These are phyloP conservation scores for Agapornis roseicollis DNA, from an alignment of 2,113 vertebrate genomes.

Conservation along the genomic window DNA sequence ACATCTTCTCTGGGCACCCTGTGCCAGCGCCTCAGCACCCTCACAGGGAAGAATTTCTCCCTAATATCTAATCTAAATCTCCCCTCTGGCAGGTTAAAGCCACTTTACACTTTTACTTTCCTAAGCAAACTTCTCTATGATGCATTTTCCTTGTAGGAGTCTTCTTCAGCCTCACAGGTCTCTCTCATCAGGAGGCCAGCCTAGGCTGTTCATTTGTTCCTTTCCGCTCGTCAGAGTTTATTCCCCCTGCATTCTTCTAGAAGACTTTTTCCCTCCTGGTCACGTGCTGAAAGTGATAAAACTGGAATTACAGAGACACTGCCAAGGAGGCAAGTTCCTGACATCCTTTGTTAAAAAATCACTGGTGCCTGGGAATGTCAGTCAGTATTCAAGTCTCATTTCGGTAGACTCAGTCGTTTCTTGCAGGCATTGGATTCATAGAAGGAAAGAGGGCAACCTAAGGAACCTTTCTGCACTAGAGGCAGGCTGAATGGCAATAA, in stretches of 20 bases:
- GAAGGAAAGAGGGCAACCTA: not conserved
- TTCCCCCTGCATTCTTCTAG: not conserved
- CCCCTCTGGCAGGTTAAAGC: not conserved
- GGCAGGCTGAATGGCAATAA: not conserved
- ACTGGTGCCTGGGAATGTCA: not conserved
- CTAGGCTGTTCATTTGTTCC: not conserved
- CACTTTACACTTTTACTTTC: not conserved
- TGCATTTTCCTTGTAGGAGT: not conserved
- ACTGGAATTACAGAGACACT: not conserved
- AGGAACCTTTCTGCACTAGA: not conserved
- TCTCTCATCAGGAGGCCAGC: not conserved
- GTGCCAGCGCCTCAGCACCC: not conserved
- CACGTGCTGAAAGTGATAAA: not conserved
- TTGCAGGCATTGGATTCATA: not conserved
- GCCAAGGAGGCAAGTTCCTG: not conserved
- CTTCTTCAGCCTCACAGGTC: not conserved
- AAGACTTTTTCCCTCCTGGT: not conserved
- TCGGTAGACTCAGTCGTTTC: not conserved
- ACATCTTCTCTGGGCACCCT: not conserved
- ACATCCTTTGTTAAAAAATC: not conserved
- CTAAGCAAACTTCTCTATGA: not conserved
- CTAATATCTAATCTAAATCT: not conserved
- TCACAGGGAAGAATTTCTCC: not conserved
- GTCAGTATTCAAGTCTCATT: not conserved
- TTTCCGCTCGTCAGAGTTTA: not conserved